phyloP scores from a whole-genome alignment of 2,888 invertebrate species.

The Timema cristinae region DNA sequence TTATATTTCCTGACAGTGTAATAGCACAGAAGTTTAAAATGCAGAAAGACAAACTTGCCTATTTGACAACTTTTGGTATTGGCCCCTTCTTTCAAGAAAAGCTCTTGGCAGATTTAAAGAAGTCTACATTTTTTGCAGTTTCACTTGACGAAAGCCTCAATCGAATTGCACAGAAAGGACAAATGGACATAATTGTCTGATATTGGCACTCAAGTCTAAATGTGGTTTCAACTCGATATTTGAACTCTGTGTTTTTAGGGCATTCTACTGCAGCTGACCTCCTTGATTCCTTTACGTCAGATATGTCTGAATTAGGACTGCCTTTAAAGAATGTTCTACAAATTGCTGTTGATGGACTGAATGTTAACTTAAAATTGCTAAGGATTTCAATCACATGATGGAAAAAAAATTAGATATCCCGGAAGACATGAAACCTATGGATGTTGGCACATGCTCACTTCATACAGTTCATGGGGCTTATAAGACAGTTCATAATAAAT shows the following conservation, averaged over 20 bases:
- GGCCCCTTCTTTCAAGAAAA: not conserved
- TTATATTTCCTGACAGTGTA: no score
- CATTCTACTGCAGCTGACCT: constrained; percentile 9
- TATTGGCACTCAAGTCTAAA: not conserved
- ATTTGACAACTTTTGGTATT: constrained; percentile 1
- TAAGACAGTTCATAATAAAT: not conserved
- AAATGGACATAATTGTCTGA: not conserved
- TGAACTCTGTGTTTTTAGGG: constrained; percentile 10
- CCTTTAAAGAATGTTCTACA: constrained; percentile 9
- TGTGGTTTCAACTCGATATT: not conserved
- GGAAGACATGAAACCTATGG: not conserved
- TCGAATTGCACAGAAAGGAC: constrained; percentile 4
- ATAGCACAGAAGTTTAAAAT: no score
- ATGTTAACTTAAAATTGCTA: not conserved
- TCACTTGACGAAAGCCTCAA: not conserved
- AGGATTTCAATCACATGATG: constrained; percentile 1
- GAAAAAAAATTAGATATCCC: not conserved
- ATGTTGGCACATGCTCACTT: constrained; percentile 8
- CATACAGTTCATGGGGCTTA: constrained; percentile 12
- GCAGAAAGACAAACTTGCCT: not conserved
- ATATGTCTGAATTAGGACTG: constrained; percentile 2
- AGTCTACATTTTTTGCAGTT: not conserved
- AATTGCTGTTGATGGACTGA: constrained; percentile 6
- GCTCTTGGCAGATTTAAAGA: not conserved
- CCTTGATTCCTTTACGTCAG: not conserved